Percentiles rank a stretch among this genome's conserved stretches.
Evolutionary conservation across 2,113 vertebrate genomes (phyloP).

Genomic region (Halichoeres trimaculatus): DNA sequence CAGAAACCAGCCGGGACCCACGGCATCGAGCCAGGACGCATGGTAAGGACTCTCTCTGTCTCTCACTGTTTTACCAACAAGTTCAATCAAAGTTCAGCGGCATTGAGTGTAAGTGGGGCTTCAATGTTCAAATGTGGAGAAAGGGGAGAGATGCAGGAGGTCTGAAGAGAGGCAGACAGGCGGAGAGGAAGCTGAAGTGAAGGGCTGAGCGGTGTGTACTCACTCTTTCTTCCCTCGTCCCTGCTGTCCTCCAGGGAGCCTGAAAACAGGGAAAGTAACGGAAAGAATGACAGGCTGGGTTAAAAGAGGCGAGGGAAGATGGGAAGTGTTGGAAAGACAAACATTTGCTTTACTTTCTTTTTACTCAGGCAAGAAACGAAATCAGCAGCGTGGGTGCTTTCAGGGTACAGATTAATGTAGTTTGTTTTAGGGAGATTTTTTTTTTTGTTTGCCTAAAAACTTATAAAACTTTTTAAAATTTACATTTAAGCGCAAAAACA

Average conservation of each 20-base stretch:
- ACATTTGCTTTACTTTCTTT: not conserved
- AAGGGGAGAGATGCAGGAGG: conserved; percentile 23
- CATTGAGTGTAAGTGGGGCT: too few species aligned
- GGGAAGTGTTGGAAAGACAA: not conserved
- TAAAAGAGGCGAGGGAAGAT: too few species aligned
- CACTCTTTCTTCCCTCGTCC: not conserved
- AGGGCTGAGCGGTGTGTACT: not conserved
- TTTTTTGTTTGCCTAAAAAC: too few species aligned
- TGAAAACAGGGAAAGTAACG: conserved; percentile 4
- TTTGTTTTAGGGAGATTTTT: too few species aligned
- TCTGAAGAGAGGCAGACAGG: conserved; percentile 1
- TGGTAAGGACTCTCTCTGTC: conserved; percentile 40
- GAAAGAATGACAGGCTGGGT: not conserved
- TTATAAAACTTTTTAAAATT: too few species aligned
- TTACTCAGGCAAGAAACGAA: too few species aligned
- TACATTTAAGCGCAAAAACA: too few species aligned
- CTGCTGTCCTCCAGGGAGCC: not conserved
- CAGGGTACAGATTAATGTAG: not conserved
- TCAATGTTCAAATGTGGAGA: not conserved
- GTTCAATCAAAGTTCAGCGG: too few species aligned
- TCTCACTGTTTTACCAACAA: not conserved
- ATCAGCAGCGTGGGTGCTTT: not conserved
- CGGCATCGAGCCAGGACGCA: conserved; percentile 19
- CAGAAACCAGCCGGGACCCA: not conserved
- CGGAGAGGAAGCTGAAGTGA: conserved; percentile 36